phyloP scores from a whole-genome alignment of 1,140 invertebrate genomes.

The Ooceraea biroi region DNA sequence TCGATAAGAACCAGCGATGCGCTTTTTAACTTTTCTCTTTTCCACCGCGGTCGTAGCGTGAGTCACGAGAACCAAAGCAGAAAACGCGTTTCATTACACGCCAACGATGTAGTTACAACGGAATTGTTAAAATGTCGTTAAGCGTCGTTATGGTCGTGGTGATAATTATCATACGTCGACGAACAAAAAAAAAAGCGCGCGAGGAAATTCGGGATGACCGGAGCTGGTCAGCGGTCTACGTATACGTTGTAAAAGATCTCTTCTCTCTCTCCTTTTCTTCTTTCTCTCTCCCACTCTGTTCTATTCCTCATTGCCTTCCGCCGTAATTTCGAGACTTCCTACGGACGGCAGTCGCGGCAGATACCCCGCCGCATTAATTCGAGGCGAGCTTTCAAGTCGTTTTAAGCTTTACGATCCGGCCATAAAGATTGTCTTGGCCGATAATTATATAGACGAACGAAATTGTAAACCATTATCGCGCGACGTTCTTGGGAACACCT shows the following conservation, averaged over 20 bases:
- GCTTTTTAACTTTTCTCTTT: slow-evolving; percentile 46
- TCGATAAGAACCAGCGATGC: slow-evolving; percentile 16
- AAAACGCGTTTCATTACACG: slow-evolving; percentile 67
- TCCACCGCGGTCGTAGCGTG: slow-evolving; percentile 2
- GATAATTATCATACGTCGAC: slow-evolving; percentile 72
- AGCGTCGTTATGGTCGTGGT: slow-evolving; percentile 71
- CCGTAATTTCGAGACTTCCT: slow-evolving; percentile 71
- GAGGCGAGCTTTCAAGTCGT: slow-evolving; percentile 72
- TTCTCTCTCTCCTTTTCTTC: not conserved
- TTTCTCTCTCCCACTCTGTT: not conserved
- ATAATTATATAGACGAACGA: slow-evolving; percentile 76
- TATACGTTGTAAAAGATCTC: slow-evolving; percentile 65
- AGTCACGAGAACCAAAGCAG: slow-evolving; percentile 48
- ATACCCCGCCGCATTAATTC: slow-evolving; percentile 74
- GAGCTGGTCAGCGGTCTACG: slow-evolving; percentile 16
- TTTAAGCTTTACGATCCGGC: slow-evolving; percentile 76
- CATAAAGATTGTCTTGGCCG: slow-evolving; percentile 79
- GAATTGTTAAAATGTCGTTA: slow-evolving; percentile 74
- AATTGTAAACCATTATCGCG: slow-evolving; percentile 77
- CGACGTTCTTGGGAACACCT: slow-evolving; percentile 47
- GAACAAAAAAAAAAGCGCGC: slow-evolving; percentile 61
- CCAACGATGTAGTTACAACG: slow-evolving; percentile 69
- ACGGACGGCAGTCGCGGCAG: slow-evolving; percentile 53
- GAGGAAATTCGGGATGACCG: slow-evolving; percentile 20
- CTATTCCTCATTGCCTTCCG: slow-evolving; percentile 19